phyloP scores from a whole-genome alignment of 1,140 invertebrate species.

The Globodera rostochiensis region DNA sequence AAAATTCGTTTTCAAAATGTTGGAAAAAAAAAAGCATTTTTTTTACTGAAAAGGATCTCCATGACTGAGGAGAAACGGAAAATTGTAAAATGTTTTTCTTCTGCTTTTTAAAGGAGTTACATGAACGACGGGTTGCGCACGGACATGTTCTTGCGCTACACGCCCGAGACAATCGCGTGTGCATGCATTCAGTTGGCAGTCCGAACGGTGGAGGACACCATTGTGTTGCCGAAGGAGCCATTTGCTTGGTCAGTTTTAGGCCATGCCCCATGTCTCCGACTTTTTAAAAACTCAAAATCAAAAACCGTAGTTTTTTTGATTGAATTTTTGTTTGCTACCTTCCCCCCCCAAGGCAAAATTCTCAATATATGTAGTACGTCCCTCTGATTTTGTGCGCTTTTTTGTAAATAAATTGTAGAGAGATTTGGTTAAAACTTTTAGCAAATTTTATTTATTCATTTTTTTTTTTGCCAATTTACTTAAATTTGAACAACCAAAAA shows the following conservation, averaged over 20 bases:
- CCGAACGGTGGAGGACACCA: constrained; percentile 52
- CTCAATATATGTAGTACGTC: neutral
- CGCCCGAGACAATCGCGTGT: constrained; percentile 95
- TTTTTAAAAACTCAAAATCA: no score
- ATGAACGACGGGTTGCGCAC: constrained; percentile 83
- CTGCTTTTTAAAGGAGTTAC: constrained; percentile 27
- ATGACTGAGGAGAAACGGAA: no score
- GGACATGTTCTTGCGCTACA: constrained; percentile 91
- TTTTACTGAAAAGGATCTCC: neutral
- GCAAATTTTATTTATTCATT: neutral
- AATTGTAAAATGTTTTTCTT: constrained; percentile 8
- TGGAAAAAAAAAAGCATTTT: no score
- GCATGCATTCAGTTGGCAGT: constrained; percentile 86
- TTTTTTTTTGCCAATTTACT: neutral
- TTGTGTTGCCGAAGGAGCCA: constrained; percentile 51
- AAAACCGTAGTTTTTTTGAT: no score
- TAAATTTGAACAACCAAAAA: neutral
- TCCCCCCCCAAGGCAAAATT: neutral
- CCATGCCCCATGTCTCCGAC: no score
- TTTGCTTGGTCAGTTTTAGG: constrained; percentile 45
- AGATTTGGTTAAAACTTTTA: neutral
- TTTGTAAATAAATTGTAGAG: neutral
- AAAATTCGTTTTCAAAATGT: no score
- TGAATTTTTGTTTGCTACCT: neutral
- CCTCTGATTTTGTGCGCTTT: neutral